Evolutionary conservation across 2,888 invertebrate species (phyloP).

Genomic region (Synanthedon andrenaeformis): DNA sequence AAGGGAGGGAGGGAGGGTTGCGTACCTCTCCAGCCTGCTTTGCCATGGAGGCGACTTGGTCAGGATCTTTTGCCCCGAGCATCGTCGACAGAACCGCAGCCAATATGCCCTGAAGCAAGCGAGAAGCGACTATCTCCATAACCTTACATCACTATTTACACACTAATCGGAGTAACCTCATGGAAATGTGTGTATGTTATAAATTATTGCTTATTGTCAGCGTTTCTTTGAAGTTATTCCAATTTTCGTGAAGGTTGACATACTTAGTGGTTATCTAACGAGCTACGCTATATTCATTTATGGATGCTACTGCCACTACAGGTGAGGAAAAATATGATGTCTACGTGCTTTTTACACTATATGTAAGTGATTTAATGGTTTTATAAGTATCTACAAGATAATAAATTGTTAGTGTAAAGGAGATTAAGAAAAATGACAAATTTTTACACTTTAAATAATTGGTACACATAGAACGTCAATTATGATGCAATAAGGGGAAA

Average conservation of each 20-base stretch:
- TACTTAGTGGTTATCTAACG: constrained; percentile 42
- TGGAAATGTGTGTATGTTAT: constrained; percentile 12
- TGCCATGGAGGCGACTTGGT: constrained; percentile 93
- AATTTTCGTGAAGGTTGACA: constrained; percentile 36
- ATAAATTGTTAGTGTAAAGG: constrained; percentile 53
- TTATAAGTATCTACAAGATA: constrained; percentile 45
- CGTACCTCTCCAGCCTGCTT: constrained; percentile 96
- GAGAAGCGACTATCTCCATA: constrained; percentile 69
- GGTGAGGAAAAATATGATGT: constrained; percentile 43
- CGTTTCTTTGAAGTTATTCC: constrained; percentile 42
- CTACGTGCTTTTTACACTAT: constrained; percentile 50
- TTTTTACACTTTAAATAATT: neutral
- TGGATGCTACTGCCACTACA: constrained; percentile 33
- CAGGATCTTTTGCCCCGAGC: constrained; percentile 91
- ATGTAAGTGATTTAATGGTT: constrained; percentile 23
- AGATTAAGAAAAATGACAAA: constrained; percentile 8
- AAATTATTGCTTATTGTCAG: neutral
- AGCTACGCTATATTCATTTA: constrained; percentile 23
- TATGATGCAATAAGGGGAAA: no score
- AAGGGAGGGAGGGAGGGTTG: constrained; percentile 61
- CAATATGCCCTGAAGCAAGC: constrained; percentile 88
- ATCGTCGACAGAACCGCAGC: constrained; percentile 91
- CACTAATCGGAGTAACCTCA: constrained; percentile 44
- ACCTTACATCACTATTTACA: constrained; percentile 67
- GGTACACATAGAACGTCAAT: no score